Evolutionary conservation across 2,797 vertebrate genomes (phyloP), one percentile per base, ranked within the genome.

Genomic region (Buphagus erythrorhynchus): DNA sequence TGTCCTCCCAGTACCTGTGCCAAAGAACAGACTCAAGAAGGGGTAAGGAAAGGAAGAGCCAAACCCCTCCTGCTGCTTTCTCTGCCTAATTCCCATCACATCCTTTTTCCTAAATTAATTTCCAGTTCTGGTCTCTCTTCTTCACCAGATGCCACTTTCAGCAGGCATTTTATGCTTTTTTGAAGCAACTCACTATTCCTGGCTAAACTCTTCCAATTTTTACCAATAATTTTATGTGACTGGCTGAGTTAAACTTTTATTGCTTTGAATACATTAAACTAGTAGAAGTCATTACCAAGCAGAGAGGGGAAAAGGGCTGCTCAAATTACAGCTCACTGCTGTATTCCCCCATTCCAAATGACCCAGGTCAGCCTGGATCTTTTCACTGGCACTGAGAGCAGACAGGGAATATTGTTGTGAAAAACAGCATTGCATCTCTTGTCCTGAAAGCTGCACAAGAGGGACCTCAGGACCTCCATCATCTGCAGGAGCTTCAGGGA

Each of bases 141-240:
- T 16, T 93, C 71, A 57, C 36, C 67, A 83, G 65, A 79, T 52
- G 18, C 62, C 29, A 29, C 71, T 75, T 93, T 46, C 63, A 86
- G 89, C 13, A 59, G 35, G 48, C n/a, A 28, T 52, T 71, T 93
- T 52, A 57, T 69, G 48, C 31, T 58, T 79, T 79, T 86, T 75
- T 54, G 36, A 76, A 74, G 38, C 68, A 93, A 77, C 46, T 88
- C 51, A 15, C 36, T 61, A 49, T 46, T 87, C 33, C 76, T 25
- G 20, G 8, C 43, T 68, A 78, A 94, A 83, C 59, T 92, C 79
- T 84, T 88, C 33, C 85, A 72, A 80, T 84, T 94, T 86, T 84
- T 91, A 90, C 78, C 79, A 86, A 95, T 88, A 88, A 91, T 88
- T 97, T 84, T 36, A 84, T 69, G 46, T 58, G 89, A 90, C 76